Base-by-base conservation (phyloP, 2,888 invertebrate species). In the Philereme transversata region DNA sequence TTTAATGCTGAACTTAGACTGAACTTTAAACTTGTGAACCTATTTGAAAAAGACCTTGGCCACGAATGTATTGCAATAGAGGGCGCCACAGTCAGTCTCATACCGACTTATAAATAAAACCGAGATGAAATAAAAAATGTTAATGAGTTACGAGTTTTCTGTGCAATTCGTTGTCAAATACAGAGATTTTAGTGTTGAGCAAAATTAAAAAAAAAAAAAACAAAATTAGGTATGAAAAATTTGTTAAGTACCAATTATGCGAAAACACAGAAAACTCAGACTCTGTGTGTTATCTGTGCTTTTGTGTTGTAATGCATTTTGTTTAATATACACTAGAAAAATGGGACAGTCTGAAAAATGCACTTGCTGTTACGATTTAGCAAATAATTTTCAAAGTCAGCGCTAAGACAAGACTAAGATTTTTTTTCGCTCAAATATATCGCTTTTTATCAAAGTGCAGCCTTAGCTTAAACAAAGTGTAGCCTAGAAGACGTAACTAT, bases 291-390 rank as follows among this genome's bases (percentile, higher is more conserved):
- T n/a, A n/a, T 55, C 51, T 48, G 62, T 62, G 62, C 58, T 58
- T 62, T 62, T 62, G 62, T 62, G 62, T 55, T 43, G 9, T 43
- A 52, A 35, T n/a, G n/a, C n/a, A n/a, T n/a, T n/a, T n/a, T n/a
- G n/a, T 35, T 35, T 35, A 36, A 9, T 48, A 9, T 36, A n/a
- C n/a, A 5, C 1, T 8, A 34, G 1, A 35, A 47, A 34, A 47
- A 33, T 47, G 6, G 8, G 5, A 38, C 6, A 38, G 38, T 38
- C 5, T 38, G 6, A 3, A 38, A 38, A 38, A 38, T 8, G 0
- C 38, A 22, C 22, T 22, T 22, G 38, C 38, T 4, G 38, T 38
- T 8, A 38, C 38, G 38, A 8, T 5, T 5, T 4, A 4, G 10
- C 43, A 10, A 10, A 10, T 43, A 4, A n/a, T 1, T n/a, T 43